Conservation (phyloP, 1,140 invertebrate species). For the Brachionus calyciflorus region DNA sequence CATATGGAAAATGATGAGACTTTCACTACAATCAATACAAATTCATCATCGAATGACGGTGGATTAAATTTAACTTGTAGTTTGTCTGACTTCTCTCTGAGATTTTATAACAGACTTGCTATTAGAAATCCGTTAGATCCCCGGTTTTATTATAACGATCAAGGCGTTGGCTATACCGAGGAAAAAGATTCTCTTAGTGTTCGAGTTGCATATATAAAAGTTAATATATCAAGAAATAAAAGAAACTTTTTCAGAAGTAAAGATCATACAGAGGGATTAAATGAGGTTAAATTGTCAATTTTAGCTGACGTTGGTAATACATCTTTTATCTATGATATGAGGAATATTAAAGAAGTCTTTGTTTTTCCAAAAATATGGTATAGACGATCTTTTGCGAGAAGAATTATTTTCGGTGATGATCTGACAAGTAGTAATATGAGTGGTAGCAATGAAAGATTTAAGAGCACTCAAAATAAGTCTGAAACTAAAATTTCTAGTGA, state of each 20-base stretch:
- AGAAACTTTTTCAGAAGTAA: conserved; percentile 64
- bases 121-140: conserved; percentile 9
- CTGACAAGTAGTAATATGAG: neutral
- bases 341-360: conserved; percentile 89
- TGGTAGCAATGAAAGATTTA: neutral
- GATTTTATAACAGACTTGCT: conserved; percentile 95
- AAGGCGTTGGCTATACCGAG: conserved; percentile 64
- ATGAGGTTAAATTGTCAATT: conserved; percentile 65
- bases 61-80: conserved; percentile 88
- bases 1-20: no score
- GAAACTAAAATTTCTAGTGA: neutral
- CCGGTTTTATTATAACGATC: neutral
- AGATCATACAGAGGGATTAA: neutral
- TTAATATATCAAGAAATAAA: conserved; percentile 78
- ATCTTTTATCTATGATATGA: conserved; percentile 97
- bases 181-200: conserved; percentile 90
- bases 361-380: conserved; percentile 95
- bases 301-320: conserved; percentile 95
- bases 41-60: conserved; percentile 63
- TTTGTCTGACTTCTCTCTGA: conserved; percentile 90
- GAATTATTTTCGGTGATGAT: conserved; percentile 84
- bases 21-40: neutral
- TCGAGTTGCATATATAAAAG: conserved; percentile 94
- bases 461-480: neutral
- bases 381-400: conserved; percentile 79